Conservation (phyloP, 2,113 vertebrate genomes). For the Ophthalmolycus amberensis region DNA sequence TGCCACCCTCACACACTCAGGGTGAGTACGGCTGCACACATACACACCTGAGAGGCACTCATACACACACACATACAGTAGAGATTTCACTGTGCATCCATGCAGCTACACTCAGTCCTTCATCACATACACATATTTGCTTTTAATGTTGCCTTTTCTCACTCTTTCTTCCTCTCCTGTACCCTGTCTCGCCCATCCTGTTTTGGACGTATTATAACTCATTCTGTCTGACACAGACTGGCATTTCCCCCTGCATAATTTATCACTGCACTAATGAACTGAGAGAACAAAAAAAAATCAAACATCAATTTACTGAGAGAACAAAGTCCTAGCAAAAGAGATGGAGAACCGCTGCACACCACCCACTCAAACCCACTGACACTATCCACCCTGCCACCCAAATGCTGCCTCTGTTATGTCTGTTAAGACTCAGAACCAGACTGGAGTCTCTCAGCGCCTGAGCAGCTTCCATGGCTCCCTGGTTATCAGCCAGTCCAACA, state of each 20-base stretch:
- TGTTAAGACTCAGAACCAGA: conserved; percentile 45
- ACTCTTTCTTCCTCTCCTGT: conserved; percentile 50
- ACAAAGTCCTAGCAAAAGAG: conserved; percentile 47
- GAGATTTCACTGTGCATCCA: background rate
- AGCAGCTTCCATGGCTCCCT: conserved; percentile 64
- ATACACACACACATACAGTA: background rate
- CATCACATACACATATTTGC: conserved; percentile 24
- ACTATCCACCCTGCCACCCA: conserved; percentile 28
- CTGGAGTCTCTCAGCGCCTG: conserved; percentile 45
- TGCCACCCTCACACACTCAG: conserved; percentile 92
- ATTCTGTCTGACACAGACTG: conserved; percentile 49
- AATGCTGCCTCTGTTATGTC: conserved; percentile 43
- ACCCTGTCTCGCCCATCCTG: conserved; percentile 63
- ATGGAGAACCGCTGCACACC: conserved; percentile 27
- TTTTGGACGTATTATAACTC: conserved; percentile 44
- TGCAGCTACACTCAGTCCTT: background rate
- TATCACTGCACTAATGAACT: conserved; percentile 65
- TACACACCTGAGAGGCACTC: background rate
- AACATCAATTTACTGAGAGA: conserved; percentile 38
- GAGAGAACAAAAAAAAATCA: conserved; percentile 39
- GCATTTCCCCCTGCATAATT: conserved; percentile 72
- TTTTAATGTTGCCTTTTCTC: conserved; percentile 34
- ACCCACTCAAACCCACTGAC: conserved; percentile 46
- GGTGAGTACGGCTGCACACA: conserved; percentile 81
- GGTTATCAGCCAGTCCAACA: conserved; percentile 65